Percentiles rank a stretch among this genome's conserved stretches.
phyloP scores from a whole-genome alignment of 2,888 invertebrate species.

The Mylabris sibirica region DNA sequence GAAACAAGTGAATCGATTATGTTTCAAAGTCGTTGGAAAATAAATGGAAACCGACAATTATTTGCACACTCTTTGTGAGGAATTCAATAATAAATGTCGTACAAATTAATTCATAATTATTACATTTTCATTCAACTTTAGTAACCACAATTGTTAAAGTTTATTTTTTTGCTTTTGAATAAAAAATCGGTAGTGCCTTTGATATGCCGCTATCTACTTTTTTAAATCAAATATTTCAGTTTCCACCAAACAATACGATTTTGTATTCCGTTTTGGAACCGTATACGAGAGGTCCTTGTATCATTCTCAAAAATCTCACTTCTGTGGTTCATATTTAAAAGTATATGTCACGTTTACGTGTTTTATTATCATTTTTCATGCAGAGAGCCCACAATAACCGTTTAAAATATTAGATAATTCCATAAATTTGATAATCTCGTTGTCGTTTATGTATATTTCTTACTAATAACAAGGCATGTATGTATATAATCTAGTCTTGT shows the following conservation, averaged over 20 bases:
- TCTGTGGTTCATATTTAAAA: slow-evolving; percentile 8
- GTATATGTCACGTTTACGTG: not conserved
- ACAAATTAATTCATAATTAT: not conserved
- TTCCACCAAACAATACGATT: not conserved
- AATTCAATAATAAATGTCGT: not conserved
- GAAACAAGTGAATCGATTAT: slow-evolving; percentile 20
- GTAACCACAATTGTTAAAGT: too few relatives aligned
- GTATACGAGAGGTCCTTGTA: not conserved
- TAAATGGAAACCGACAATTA: slow-evolving; percentile 1
- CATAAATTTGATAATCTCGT: not conserved
- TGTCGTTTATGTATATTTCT: not conserved
- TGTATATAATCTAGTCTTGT: not conserved
- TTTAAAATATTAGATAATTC: slow-evolving; percentile 1
- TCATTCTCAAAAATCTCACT: slow-evolving; percentile 11
- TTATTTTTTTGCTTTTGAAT: not conserved
- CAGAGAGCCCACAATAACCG: not conserved
- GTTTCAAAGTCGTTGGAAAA: slow-evolving; percentile 1
- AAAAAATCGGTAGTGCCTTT: not conserved
- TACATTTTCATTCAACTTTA: not conserved
- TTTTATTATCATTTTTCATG: slow-evolving; percentile 5
- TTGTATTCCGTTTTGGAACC: slow-evolving; percentile 7
- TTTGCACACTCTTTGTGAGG: not conserved
- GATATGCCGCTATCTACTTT: not conserved
- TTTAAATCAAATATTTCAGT: slow-evolving; percentile 5
- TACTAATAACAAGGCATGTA: not conserved